Conservation (phyloP, 1,140 invertebrate species). For the Bombus confusus region DNA sequence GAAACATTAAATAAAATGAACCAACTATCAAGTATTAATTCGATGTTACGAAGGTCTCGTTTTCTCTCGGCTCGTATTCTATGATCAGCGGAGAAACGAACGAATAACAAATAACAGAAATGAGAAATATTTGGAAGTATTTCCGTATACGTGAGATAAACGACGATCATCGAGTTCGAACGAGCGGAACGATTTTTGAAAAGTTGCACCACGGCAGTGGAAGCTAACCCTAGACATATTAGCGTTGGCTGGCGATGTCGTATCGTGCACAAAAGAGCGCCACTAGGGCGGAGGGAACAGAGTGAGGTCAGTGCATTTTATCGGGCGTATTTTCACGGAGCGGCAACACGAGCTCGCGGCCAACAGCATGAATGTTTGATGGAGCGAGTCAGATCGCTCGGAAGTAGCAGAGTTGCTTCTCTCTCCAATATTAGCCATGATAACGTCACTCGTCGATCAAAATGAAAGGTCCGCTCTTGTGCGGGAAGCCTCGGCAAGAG, state of each 20-base stretch:
- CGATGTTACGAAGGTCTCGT: background rate
- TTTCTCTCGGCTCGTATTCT: background rate
- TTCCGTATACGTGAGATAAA: background rate
- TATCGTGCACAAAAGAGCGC: conserved; percentile 48
- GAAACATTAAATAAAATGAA: no score
- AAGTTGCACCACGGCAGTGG: conserved; percentile 22
- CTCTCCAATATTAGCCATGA: conserved; percentile 65
- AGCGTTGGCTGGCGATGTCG: conserved; percentile 43
- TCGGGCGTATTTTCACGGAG: conserved; percentile 59
- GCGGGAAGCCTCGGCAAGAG: conserved; percentile 1
- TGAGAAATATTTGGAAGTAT: background rate
- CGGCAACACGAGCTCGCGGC: conserved; percentile 54
- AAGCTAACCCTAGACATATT: conserved; percentile 53
- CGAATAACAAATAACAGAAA: no score
- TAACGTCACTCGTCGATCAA: conserved; percentile 69
- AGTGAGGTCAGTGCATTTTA: conserved; percentile 54
- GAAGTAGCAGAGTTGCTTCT: conserved; percentile 43
- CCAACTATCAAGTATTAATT: background rate
- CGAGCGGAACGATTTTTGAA: conserved; percentile 31
- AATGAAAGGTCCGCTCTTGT: conserved; percentile 50
- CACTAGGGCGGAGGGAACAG: background rate
- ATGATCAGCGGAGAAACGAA: background rate
- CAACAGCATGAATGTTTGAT: conserved; percentile 68
- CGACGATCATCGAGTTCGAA: background rate
- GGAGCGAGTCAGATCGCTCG: conserved; percentile 63